Percentiles rank a stretch among this genome's conserved stretches.
These are phyloP conservation scores for Trilocha varians DNA, from an alignment of 2,888 invertebrate species.

Conservation along the genomic window DNA sequence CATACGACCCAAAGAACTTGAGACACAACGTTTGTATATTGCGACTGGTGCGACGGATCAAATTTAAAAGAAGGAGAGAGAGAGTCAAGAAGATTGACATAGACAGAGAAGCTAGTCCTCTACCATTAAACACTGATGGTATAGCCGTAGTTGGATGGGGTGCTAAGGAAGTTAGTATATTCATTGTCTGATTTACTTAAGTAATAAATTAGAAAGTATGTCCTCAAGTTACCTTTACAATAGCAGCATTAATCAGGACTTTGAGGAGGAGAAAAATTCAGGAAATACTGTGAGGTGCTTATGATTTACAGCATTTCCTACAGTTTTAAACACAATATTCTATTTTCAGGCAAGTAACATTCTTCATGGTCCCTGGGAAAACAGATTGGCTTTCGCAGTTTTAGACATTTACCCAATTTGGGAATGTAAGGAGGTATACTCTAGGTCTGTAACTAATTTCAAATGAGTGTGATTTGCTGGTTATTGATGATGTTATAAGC, in stretches of 20 bases:
- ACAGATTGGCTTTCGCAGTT: conserved; percentile 30
- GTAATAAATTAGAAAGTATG: no score
- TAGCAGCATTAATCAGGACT: no score
- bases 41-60: conserved; percentile 30
- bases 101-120: conserved; percentile 22
- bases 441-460: conserved; percentile 33
- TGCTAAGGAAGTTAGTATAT: conserved; percentile 40
- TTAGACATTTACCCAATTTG: conserved; percentile 36
- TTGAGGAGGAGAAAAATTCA: no score
- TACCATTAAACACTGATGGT: conserved; percentile 31
- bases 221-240: no score
- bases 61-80: conserved; percentile 16
- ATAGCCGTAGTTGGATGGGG: conserved; percentile 55
- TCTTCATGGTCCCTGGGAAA: conserved; percentile 26
- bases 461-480: neutral
- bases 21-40: conserved; percentile 44
- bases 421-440: conserved; percentile 45
- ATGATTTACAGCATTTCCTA: neutral
- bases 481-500: no score
- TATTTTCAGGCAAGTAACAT: conserved; percentile 29
- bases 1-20: conserved; percentile 40
- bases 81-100: conserved; percentile 41
- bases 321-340: conserved; percentile 2
- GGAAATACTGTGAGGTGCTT: no score
- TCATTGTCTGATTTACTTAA: no score